Conservation (phyloP, 2,797 vertebrate species). For the Muscicapa striata region DNA sequence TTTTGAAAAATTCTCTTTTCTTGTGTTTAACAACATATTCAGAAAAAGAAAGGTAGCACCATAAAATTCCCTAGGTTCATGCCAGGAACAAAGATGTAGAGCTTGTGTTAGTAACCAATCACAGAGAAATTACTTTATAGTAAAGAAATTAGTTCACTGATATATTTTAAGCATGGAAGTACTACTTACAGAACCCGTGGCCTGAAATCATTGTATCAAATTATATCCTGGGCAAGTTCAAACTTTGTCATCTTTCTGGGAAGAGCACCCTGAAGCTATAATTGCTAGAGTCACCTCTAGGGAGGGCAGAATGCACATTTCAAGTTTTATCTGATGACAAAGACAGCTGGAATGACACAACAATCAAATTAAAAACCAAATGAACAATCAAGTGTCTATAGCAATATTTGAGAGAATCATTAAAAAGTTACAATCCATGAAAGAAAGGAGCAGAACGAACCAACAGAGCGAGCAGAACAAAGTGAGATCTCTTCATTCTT, state of each 20-base stretch:
- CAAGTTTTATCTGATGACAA: not conserved
- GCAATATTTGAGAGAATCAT: not conserved
- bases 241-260: not conserved
- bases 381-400: not conserved
- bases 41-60: not conserved
- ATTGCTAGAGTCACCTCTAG: not conserved
- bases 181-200: not conserved
- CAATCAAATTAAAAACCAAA: not conserved
- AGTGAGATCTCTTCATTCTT: not conserved
- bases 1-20: fast-evolving
- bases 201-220: not conserved
- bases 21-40: not conserved
- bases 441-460: not conserved
- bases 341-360: not conserved
- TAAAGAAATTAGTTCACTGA: not conserved
- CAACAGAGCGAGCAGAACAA: not conserved
- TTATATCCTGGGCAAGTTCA: not conserved
- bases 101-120: not conserved
- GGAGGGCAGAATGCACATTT: not conserved
- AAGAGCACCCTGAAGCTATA: not conserved
- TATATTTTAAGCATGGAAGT: not conserved
- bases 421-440: not conserved
- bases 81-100: not conserved
- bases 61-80: not conserved
- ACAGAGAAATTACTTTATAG: not conserved